phyloP scores from a whole-genome alignment of 1,140 invertebrate species.

The Oryctes rhinoceros region DNA sequence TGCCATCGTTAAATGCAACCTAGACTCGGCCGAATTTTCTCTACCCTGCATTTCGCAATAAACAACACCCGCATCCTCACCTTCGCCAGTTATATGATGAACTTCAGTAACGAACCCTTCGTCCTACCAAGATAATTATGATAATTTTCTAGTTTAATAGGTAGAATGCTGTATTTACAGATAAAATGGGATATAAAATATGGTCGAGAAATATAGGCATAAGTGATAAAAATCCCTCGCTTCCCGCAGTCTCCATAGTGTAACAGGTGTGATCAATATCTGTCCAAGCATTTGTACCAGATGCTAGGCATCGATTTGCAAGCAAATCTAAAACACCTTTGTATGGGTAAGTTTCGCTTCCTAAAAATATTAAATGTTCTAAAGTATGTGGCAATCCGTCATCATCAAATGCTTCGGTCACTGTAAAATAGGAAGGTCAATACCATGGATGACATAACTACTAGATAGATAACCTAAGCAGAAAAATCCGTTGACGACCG shows the following conservation, averaged over 20 bases:
- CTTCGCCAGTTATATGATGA: slow-evolving; percentile 88
- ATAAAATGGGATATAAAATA: slow-evolving; percentile 84
- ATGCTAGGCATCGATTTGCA: slow-evolving; percentile 88
- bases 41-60: slow-evolving; percentile 93
- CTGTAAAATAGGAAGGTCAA: slow-evolving; percentile 63
- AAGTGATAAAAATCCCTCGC: slow-evolving; percentile 86
- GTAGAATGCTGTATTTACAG: slow-evolving; percentile 63
- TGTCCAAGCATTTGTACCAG: slow-evolving; percentile 88
- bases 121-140: slow-evolving; percentile 64
- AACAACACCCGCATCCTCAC: slow-evolving; percentile 89
- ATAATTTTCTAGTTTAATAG: not conserved
- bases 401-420: slow-evolving; percentile 89
- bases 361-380: slow-evolving; percentile 92
- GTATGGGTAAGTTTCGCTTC: slow-evolving; percentile 89
- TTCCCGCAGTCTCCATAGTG: slow-evolving; percentile 86
- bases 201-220: slow-evolving; percentile 92
- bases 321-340: slow-evolving; percentile 88
- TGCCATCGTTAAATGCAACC: slow-evolving; percentile 69
- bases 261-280: slow-evolving; percentile 90
- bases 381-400: slow-evolving; percentile 93
- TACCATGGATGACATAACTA: not conserved
- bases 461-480: slow-evolving; percentile 72
- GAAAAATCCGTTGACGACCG: slow-evolving; percentile 86
- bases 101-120: slow-evolving; percentile 88
- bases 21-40: slow-evolving; percentile 82